phyloP scores from a whole-genome alignment of 2,888 invertebrate species.

The Netelia virgata region DNA sequence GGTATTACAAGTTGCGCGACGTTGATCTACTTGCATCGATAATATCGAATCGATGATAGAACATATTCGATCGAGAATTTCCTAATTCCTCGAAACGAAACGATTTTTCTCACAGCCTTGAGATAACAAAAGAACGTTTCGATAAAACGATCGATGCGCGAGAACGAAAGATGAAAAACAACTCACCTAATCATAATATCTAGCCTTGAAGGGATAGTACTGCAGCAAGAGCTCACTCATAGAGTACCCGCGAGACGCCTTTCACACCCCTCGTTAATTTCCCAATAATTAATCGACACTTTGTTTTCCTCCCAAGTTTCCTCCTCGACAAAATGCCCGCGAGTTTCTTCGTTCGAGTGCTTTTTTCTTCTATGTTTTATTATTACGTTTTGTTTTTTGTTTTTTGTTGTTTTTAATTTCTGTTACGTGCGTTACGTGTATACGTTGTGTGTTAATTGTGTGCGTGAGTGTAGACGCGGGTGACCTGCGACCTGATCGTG shows the following conservation, averaged over 20 bases:
- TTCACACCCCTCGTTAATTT: conserved; percentile 26
- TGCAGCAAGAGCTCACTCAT: conserved; percentile 78
- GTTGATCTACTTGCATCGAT: not conserved
- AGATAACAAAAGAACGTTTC: not conserved
- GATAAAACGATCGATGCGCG: not conserved
- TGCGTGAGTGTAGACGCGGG: conserved; percentile 34
- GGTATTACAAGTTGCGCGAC: not conserved
- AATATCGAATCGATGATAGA: too few species aligned
- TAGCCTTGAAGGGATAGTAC: conserved; percentile 74
- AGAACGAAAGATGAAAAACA: conserved; percentile 16
- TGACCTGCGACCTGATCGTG: conserved; percentile 77
- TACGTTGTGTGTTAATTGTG: not conserved
- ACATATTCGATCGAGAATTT: too few species aligned
- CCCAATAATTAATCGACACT: not conserved
- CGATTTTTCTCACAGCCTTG: not conserved
- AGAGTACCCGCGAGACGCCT: conserved; percentile 63
- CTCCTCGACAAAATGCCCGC: not conserved
- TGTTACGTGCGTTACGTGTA: conserved; percentile 6
- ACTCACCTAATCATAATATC: conserved; percentile 85
- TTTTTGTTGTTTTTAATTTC: conserved; percentile 63
- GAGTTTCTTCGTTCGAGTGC: conserved; percentile 6
- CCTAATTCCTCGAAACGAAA: too few species aligned
- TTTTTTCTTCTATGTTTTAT: conserved; percentile 63
- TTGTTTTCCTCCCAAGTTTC: conserved; percentile 2
- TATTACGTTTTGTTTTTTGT: conserved; percentile 71